Evolutionary conservation across 1,140 invertebrate species (phyloP).

Genomic region (Eriosoma lanigerum): DNA sequence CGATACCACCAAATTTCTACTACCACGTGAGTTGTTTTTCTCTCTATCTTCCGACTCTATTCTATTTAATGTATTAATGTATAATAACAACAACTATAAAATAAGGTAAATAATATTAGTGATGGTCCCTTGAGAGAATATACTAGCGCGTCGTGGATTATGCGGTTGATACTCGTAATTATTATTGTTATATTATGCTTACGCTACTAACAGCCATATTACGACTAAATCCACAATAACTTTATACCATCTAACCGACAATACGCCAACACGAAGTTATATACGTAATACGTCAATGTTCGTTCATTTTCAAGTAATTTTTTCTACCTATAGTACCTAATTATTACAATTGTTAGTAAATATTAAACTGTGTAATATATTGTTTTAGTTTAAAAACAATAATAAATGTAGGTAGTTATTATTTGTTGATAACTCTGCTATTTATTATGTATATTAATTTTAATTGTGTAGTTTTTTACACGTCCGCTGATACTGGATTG

Average conservation of each 20-base stretch:
- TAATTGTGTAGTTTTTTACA: conserved; percentile 13
- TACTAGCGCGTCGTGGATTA: conserved; percentile 18
- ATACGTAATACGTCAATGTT: background rate
- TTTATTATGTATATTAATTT: too few species aligned
- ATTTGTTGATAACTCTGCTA: conserved; percentile 19
- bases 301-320: background rate
- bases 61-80: conserved; percentile 22
- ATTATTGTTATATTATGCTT: conserved; percentile 32
- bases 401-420: background rate
- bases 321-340: background rate
- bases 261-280: background rate
- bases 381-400: background rate
- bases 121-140: conserved; percentile 5
- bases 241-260: background rate
- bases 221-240: background rate
- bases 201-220: background rate
- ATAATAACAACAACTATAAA: conserved; percentile 47
- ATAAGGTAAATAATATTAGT: conserved; percentile 47
- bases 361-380: background rate
- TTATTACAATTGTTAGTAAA: background rate
- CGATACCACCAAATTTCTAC: conserved; percentile 24
- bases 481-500: background rate
- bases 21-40: background rate
- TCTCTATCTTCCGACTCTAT: background rate
- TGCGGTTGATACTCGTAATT: conserved; percentile 32